Conservation (phyloP, 1,140 invertebrate genomes). For the Calosoma granatense region DNA sequence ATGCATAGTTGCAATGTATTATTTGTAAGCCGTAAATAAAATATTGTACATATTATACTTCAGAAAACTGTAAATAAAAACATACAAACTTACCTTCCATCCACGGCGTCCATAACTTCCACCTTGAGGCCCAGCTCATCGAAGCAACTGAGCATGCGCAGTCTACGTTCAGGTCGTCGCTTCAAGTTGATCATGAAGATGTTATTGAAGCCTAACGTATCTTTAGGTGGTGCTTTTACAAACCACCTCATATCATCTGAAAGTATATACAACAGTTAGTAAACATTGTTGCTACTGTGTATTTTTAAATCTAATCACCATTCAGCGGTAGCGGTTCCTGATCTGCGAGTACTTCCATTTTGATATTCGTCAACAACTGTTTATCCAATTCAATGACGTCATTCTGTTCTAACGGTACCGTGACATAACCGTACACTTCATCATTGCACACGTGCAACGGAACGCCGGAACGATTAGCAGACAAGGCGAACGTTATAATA, state of each 20-base stretch:
- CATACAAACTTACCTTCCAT: slow-evolving; percentile 78
- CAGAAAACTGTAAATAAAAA: no score
- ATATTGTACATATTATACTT: not conserved
- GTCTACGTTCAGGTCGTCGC: slow-evolving; percentile 64
- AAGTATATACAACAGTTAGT: not conserved
- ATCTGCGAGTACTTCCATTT: slow-evolving; percentile 60
- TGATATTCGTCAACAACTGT: slow-evolving; percentile 63
- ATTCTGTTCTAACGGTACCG: slow-evolving; percentile 65
- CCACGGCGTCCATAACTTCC: slow-evolving; percentile 68
- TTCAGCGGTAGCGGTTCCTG: slow-evolving; percentile 27
- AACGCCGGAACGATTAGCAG: slow-evolving; percentile 65
- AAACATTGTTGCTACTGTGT: no score
- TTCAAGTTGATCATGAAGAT: slow-evolving; percentile 89
- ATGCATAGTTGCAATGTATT: not conserved
- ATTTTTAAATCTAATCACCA: slow-evolving; percentile 1
- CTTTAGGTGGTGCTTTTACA: slow-evolving; percentile 40
- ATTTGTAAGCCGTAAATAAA: not conserved
- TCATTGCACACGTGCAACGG: slow-evolving; percentile 74
- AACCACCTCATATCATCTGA: slow-evolving; percentile 28
- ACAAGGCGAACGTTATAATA: slow-evolving; percentile 87
- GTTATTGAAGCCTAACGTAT: slow-evolving; percentile 58
- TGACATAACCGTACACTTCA: slow-evolving; percentile 69
- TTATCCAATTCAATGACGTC: slow-evolving; percentile 52
- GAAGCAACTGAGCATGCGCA: slow-evolving; percentile 70
- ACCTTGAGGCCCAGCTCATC: slow-evolving; percentile 69